A percentile compares a stretch with the other conserved stretches of the same genome.
Conservation (phyloP, 2,888 invertebrate genomes). For the Physocephala rufipes region DNA sequence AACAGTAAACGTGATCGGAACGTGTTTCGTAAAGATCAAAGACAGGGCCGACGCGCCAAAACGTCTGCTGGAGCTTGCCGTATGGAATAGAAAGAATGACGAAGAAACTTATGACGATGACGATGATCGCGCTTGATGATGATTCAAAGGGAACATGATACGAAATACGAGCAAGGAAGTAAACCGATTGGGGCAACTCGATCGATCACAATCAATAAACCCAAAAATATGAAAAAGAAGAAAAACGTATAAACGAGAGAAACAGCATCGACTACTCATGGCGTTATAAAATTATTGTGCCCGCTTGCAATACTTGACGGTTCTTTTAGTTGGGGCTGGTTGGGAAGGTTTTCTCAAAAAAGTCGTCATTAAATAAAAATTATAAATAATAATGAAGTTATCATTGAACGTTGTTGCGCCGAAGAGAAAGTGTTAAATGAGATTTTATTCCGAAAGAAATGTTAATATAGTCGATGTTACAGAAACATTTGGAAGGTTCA, state of each 20-base stretch:
- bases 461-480: no score
- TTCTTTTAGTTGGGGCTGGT: not conserved
- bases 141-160: constrained; percentile 20
- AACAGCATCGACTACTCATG: constrained; percentile 17
- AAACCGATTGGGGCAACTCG: constrained; percentile 38
- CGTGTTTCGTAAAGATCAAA: constrained; percentile 56
- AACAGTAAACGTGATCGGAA: constrained; percentile 30
- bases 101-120: constrained; percentile 28
- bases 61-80: constrained; percentile 55
- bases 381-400: no score
- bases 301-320: not conserved
- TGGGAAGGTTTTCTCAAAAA: not conserved
- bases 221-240: constrained; percentile 46
- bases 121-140: constrained; percentile 22
- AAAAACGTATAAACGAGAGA: constrained; percentile 3
- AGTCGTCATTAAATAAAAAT: no score
- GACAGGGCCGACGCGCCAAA: constrained; percentile 60
- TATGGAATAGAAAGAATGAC: constrained; percentile 34
- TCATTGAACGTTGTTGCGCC: no score
- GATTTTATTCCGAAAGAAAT: constrained; percentile 9
- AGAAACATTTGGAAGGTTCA: no score
- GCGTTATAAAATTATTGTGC: constrained; percentile 21
- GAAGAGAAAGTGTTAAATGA: constrained; percentile 37
- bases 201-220: constrained; percentile 62
- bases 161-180: constrained; percentile 10